phyloP scores from a whole-genome alignment of 2,797 vertebrate species.

The Xyrichtys novacula region DNA sequence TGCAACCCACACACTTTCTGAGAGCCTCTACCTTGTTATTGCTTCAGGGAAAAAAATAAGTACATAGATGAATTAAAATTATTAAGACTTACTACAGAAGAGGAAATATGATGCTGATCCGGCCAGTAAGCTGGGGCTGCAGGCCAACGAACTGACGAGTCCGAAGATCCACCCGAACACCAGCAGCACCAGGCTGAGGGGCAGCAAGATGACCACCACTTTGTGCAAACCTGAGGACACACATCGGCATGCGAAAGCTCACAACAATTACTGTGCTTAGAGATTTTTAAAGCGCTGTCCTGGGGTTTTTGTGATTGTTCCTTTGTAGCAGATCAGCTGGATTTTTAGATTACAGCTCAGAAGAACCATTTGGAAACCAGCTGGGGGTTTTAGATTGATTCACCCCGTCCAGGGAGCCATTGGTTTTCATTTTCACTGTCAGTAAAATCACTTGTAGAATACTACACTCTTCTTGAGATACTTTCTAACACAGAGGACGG shows the following conservation, averaged over 20 bases:
- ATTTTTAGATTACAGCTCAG: constrained; percentile 15
- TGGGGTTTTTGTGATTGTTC: neutral
- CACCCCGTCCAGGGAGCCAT: constrained; percentile 9
- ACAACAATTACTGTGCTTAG: neutral
- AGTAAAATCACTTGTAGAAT: constrained; percentile 19
- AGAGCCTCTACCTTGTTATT: neutral
- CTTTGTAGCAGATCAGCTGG: neutral
- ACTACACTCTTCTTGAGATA: neutral
- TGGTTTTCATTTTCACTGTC: constrained; percentile 32
- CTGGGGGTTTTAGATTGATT: constrained; percentile 39
- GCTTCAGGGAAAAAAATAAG: neutral
- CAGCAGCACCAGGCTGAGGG: constrained; percentile 84
- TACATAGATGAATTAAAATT: neutral
- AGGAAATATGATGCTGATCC: constrained; percentile 83
- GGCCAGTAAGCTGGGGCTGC: constrained; percentile 77
- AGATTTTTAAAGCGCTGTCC: neutral
- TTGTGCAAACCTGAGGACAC: constrained; percentile 81
- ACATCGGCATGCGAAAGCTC: constrained; percentile 1
- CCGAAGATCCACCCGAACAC: constrained; percentile 86
- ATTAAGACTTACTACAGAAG: constrained; percentile 84
- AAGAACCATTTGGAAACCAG: constrained; percentile 19
- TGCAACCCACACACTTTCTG: neutral
- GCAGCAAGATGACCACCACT: constrained; percentile 84
- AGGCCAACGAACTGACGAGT: constrained; percentile 84
- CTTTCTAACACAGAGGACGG: constrained; percentile 9